Base-by-base conservation (phyloP, 1,140 invertebrate genomes). In the Elymnias hypermnestra region DNA sequence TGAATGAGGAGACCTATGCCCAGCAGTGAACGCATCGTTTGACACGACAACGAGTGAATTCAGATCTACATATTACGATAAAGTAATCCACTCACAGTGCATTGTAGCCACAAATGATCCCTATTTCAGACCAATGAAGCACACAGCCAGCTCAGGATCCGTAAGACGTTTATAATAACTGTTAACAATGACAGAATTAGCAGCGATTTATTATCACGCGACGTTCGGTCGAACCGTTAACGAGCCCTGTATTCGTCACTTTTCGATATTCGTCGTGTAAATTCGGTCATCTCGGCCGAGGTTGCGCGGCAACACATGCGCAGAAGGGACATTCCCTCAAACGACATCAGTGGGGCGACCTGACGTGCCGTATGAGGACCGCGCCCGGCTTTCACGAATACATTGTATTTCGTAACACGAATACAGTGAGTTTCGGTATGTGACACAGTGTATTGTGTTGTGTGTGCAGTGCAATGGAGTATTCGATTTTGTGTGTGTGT, bases 291-390 rank as follows among this genome's bases (percentile, higher is more conserved):
- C 55, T 51, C 53, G 47, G 38, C 59, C 26, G 72, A 72, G 57
- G 63, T 53, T 78, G 72, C 73, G 72, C 72, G 73, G 58, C 42
- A 56, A 63, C 52, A 54, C 72, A 77, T 83, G 78, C 75, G 78
- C 78, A 83, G 60, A 64, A 61, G 21, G 37, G 10, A 7, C 47
- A 10, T 56, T 54, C 43, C 56, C 59, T 70, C 72, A 78, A 71
- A 75, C 46, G 49, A 52, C 56, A 59, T 60, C 72, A 76, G 78
- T 72, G 57, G 26, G 61, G 53, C 61, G 68, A 52, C 39, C 58
- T 50, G 58, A 52, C 57, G 64, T 58, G 75, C 64, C 69, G 78
- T 48, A 43, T 37, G 47, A 45, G 47, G 63, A 52, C 67, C 61
- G 63, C 67, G 60, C 62, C 65, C 55, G 51, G 47, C 17, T 33